Evolutionary conservation across 2,113 vertebrate genomes (phyloP).

Genomic region (Aphelocoma coerulescens): DNA sequence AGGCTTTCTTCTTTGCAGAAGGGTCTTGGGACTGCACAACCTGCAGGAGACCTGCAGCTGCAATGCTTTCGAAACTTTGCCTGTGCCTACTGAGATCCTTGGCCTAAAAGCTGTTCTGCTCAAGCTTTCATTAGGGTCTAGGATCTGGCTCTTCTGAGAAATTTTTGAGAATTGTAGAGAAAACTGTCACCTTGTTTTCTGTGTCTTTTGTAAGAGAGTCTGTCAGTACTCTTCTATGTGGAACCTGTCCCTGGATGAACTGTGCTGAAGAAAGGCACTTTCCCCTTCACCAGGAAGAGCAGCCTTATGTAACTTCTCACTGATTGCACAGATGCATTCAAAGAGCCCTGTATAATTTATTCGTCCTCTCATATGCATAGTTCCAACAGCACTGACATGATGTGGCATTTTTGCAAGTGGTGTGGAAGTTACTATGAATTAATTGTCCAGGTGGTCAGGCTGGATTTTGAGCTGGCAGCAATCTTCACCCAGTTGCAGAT

Average conservation of each 20-base stretch:
- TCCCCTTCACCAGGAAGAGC: background rate
- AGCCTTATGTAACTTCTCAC: constrained; percentile 29
- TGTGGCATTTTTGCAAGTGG: background rate
- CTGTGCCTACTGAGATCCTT: background rate
- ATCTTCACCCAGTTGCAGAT: background rate
- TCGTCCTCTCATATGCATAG: background rate
- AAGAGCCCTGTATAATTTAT: constrained; percentile 47
- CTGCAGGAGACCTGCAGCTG: background rate
- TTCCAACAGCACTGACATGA: background rate
- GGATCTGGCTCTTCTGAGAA: background rate
- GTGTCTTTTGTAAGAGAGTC: background rate
- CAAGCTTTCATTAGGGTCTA: background rate
- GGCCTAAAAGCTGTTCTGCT: background rate
- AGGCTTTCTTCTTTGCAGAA: background rate
- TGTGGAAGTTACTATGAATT: background rate
- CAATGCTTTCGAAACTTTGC: background rate
- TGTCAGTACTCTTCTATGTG: background rate
- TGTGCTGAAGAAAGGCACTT: background rate
- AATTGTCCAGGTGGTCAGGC: background rate
- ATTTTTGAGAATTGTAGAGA: background rate
- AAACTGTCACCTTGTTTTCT: background rate
- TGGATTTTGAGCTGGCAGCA: background rate
- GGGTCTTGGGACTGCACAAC: background rate
- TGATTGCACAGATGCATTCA: constrained; percentile 26
- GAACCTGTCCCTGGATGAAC: background rate